Evolutionary conservation across 2,888 invertebrate species (phyloP).

Genomic region (Meghimatium bilineatum): DNA sequence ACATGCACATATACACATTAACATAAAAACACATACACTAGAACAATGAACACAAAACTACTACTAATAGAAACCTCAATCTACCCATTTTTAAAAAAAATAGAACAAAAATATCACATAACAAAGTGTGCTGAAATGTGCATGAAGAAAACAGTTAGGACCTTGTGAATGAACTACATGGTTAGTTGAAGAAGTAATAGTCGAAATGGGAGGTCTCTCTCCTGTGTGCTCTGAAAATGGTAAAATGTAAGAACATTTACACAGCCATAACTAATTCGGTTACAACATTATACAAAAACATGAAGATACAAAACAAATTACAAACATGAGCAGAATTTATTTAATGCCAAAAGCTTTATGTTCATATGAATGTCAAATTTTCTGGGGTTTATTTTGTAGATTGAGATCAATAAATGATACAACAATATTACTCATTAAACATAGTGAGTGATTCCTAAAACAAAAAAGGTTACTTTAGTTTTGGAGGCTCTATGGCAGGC

Average conservation of each 20-base stretch:
- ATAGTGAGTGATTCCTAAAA: too few relatives aligned
- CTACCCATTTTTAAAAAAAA: too few relatives aligned
- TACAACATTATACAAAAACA: neutral
- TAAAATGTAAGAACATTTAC: constrained; percentile 22
- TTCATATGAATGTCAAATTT: neutral
- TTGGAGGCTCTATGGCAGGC: too few relatives aligned
- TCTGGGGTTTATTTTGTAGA: neutral
- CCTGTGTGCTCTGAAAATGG: constrained; percentile 49
- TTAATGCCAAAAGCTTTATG: neutral
- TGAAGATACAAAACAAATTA: neutral
- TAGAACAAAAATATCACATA: neutral
- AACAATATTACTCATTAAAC: too few relatives aligned
- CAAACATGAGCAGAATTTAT: neutral
- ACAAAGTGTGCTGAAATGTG: neutral
- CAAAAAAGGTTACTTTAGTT: too few relatives aligned
- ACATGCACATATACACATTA: neutral
- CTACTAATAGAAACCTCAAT: too few relatives aligned
- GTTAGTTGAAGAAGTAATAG: constrained; percentile 49
- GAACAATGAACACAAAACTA: too few relatives aligned
- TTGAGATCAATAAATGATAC: neutral
- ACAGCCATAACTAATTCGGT: neutral
- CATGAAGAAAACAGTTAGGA: constrained; percentile 20
- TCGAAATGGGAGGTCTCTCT: constrained; percentile 42
- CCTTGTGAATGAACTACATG: constrained; percentile 44
- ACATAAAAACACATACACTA: too few relatives aligned